Evolutionary conservation across 2,888 invertebrate genomes (phyloP), one percentile per base, ranked within the genome.

Genomic region (Teinopalpus imperialis): DNA sequence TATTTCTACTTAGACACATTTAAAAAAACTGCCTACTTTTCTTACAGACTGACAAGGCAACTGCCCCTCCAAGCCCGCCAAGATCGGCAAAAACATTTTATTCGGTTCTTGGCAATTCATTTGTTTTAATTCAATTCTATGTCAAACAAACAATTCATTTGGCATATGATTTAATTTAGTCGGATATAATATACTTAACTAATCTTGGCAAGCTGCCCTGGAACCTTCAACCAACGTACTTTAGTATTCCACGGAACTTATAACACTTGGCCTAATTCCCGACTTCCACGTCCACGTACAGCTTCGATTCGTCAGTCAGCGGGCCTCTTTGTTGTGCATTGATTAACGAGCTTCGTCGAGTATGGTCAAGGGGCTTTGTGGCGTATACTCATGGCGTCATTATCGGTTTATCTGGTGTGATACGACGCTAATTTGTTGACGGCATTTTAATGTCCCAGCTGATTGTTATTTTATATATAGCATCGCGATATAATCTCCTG

Each of bases 221-320:
- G 12, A 39, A 32, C 27, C 37, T 37, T 44, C 27, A 32, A 39
- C 26, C 26, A 24, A 16, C 18, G 12, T 40, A 21, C 27, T 34
- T 10, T 14, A 30, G 26, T 37, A 16, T 40, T 34, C 34, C 39
- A 27, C 32, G 34, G 39, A 34, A 21, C 40, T 35, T 32, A 31
- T 31, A 34, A 13, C 32, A 44, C 44, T 44, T 45, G 44, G 39
- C 45, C 21, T 13, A n/a, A n/a, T 45, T 39, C 6, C 32, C 23
- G 18, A 39, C 9, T 39, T 44, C 5, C 20, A 5, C 16, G n/a
- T 16, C 32, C 16, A 8, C 18, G 32, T 9, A 24, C 32, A 20
- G 26, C 14, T 8, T 26, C 9, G 20, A 10, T 7, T 13, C 27
- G 31, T 26, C 32, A 34, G n/a, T 46, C 46, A 35, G 40, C 29